Percentiles rank a stretch among this genome's conserved stretches.
These are phyloP conservation scores for Strigops habroptila DNA, from an alignment of 2,113 vertebrate species.

Conservation along the genomic window DNA sequence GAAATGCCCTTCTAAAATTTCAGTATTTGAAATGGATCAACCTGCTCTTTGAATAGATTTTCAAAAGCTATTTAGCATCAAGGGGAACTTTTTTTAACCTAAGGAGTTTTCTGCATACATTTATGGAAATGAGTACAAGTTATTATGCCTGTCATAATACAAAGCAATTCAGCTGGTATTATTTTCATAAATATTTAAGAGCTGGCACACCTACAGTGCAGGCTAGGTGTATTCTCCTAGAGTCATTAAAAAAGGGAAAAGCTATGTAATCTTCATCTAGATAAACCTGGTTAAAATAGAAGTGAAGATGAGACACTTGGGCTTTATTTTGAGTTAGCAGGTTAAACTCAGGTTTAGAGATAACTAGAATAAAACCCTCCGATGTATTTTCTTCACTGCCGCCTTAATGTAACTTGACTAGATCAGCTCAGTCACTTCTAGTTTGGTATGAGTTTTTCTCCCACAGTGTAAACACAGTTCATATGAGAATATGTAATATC, in stretches of 20 bases:
- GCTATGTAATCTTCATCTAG: not conserved
- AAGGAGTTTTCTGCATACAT: not conserved
- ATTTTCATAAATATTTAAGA: conserved; percentile 40
- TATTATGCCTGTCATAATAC: conserved; percentile 11
- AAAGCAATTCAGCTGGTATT: not conserved
- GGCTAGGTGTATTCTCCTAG: not conserved
- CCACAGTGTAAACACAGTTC: not conserved
- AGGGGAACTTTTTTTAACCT: not conserved
- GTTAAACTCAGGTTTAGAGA: not conserved
- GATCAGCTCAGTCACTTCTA: not conserved
- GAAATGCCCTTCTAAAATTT: not conserved
- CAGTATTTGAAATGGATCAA: not conserved
- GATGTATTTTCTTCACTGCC: not conserved
- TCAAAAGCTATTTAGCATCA: not conserved
- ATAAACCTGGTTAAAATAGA: not conserved
- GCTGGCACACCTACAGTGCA: not conserved
- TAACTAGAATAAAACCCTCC: not conserved
- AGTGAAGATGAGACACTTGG: not conserved
- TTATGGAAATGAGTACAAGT: conserved; percentile 15
- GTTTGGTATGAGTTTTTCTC: not conserved
- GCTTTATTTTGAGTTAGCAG: not conserved
- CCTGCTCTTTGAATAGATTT: not conserved
- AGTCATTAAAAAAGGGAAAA: not conserved
- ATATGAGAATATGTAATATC: not conserved
- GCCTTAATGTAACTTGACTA: not conserved